A percentile compares a stretch with the other conserved stretches of the same genome.
Evolutionary conservation across 2,113 vertebrate species (phyloP).

Genomic region (Propithecus coquereli): DNA sequence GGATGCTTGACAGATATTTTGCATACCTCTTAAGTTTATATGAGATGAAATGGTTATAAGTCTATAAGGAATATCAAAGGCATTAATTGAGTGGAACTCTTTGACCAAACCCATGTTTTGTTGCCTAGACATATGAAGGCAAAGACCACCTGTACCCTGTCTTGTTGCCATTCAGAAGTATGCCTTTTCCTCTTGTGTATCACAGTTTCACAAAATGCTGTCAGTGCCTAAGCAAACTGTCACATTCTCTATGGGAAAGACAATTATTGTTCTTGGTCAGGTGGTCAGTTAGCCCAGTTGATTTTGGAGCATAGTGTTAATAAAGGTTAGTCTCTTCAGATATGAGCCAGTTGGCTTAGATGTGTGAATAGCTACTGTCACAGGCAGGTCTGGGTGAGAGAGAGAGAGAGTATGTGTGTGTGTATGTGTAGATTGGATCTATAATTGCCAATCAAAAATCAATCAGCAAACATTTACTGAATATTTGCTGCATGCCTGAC

Average conservation of each 20-base stretch:
- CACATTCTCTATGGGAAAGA: not conserved
- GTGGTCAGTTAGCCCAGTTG: not conserved
- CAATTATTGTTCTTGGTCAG: not conserved
- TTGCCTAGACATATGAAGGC: not conserved
- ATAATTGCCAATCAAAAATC: not conserved
- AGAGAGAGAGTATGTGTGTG: not conserved
- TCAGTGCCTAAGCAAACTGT: not conserved
- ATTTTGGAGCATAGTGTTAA: not conserved
- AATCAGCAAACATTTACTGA: not conserved
- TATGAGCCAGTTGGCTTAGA: not conserved
- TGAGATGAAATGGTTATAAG: not conserved
- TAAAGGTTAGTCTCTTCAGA: not conserved
- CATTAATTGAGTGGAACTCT: not conserved
- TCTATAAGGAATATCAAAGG: not conserved
- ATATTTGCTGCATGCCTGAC: not conserved
- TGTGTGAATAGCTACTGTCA: not conserved
- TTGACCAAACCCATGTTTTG: not conserved
- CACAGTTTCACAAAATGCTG: not conserved
- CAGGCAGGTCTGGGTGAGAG: not conserved
- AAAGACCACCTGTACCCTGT: not conserved
- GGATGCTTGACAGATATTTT: not conserved
- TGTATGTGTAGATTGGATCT: not conserved
- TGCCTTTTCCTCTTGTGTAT: not conserved
- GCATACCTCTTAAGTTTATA: not conserved
- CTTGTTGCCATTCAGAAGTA: not conserved